These are phyloP conservation scores for Florisuga fusca DNA, from an alignment of 2,797 vertebrate genomes.

Conservation along the genomic window DNA sequence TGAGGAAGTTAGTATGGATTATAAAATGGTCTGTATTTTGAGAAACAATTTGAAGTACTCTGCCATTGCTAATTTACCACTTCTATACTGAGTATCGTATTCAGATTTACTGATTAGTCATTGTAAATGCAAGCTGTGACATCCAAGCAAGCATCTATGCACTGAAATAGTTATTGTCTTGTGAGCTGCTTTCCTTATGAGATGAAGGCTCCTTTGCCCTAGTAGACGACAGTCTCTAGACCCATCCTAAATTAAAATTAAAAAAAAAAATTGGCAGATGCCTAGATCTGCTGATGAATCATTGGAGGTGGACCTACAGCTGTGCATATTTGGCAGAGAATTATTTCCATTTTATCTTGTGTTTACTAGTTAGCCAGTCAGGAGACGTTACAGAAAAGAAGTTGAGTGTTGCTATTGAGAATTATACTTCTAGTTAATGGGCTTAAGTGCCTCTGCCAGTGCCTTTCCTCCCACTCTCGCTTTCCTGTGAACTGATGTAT, in stretches of 20 bases:
- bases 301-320: constrained; percentile 58
- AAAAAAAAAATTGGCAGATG: constrained; percentile 54
- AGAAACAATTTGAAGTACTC: constrained; percentile 59
- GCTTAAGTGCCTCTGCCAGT: constrained; percentile 1
- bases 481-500: neutral
- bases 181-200: constrained; percentile 1
- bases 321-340: constrained; percentile 43
- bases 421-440: constrained; percentile 2
- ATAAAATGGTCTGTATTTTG: constrained; percentile 52
- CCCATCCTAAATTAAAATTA: constrained; percentile 40
- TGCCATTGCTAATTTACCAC: constrained; percentile 56
- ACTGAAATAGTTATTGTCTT: constrained; percentile 63
- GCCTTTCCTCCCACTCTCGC: neutral
- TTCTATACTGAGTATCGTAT: constrained; percentile 48
- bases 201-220: constrained; percentile 23
- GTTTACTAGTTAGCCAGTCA: constrained; percentile 47
- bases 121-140: constrained; percentile 50
- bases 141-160: constrained; percentile 22
- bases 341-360: constrained; percentile 42
- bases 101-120: constrained; percentile 67
- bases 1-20: constrained; percentile 31
- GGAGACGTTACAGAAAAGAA: neutral
- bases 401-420: constrained; percentile 8
- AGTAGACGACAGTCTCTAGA: constrained; percentile 11
- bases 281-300: constrained; percentile 36